Conservation (phyloP, 2,888 invertebrate species). For the Latrodectus elegans region DNA sequence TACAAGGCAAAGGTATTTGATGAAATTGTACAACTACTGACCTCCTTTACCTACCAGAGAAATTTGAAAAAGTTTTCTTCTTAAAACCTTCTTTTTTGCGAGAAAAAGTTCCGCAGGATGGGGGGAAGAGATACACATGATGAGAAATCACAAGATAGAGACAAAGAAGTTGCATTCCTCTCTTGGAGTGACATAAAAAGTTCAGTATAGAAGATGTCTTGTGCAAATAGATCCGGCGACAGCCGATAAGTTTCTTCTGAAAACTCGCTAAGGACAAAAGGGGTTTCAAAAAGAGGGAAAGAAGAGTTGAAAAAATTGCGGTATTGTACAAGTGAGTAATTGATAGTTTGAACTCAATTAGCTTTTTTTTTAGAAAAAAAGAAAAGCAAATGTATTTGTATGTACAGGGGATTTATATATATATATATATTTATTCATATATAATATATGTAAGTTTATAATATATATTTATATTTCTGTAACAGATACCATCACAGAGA, state of each 20-base stretch:
- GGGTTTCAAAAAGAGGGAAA: constrained; percentile 24
- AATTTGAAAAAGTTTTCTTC: constrained; percentile 53
- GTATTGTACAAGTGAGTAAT: constrained; percentile 65
- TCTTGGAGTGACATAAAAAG: constrained; percentile 57
- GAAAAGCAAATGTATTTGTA: constrained; percentile 42
- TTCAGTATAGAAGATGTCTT: constrained; percentile 63
- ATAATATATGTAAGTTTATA: constrained; percentile 69
- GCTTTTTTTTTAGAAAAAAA: constrained; percentile 13
- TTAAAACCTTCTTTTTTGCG: constrained; percentile 42
- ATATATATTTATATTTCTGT: constrained; percentile 50
- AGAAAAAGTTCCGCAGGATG: constrained; percentile 23
- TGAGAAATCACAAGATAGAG: constrained; percentile 62
- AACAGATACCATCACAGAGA: constrained; percentile 68
- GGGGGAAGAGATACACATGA: constrained; percentile 64
- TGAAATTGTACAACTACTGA: constrained; percentile 67
- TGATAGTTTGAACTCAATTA: constrained; percentile 19
- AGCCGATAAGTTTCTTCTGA: constrained; percentile 20
- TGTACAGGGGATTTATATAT: constrained; percentile 60
- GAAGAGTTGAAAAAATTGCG: constrained; percentile 54
- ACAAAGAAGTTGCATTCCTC: constrained; percentile 5
- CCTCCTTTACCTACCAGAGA: constrained; percentile 62
- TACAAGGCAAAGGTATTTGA: constrained; percentile 69
- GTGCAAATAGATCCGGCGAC: constrained; percentile 65
- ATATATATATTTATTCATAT: constrained; percentile 58
- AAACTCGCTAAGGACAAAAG: constrained; percentile 24